Conservation (phyloP, 2,113 vertebrate species). For the Catharus minimus region DNA sequence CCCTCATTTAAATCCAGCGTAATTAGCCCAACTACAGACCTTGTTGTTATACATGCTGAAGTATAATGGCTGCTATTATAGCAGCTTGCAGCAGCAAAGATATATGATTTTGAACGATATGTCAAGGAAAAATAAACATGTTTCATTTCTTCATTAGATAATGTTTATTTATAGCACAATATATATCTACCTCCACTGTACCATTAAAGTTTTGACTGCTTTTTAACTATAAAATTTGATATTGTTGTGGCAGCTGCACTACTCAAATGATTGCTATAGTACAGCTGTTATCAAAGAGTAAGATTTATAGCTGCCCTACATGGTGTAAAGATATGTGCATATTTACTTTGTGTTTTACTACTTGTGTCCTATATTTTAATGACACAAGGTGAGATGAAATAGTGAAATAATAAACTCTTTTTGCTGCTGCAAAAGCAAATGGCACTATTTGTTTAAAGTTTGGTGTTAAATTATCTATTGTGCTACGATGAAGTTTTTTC, state of each 20-base stretch:
- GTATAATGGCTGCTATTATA: constrained; percentile 73
- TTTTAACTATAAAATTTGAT: constrained; percentile 84
- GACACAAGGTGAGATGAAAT: constrained; percentile 77
- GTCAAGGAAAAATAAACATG: constrained; percentile 74
- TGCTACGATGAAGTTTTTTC: not conserved
- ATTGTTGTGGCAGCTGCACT: constrained; percentile 80
- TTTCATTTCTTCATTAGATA: constrained; percentile 81
- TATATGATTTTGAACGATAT: constrained; percentile 67
- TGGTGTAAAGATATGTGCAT: constrained; percentile 77
- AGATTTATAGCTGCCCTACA: constrained; percentile 75
- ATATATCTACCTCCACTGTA: constrained; percentile 76
- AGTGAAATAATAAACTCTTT: constrained; percentile 65
- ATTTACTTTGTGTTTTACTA: constrained; percentile 80
- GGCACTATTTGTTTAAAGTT: constrained; percentile 25
- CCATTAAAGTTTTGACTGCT: constrained; percentile 81
- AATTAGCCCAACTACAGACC: constrained; percentile 70
- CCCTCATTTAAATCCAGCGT: constrained; percentile 51
- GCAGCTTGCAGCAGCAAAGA: constrained; percentile 64
- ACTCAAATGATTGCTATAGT: constrained; percentile 74
- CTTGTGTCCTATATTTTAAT: constrained; percentile 77
- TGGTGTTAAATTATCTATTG: constrained; percentile 26
- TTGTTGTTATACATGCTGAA: constrained; percentile 59
- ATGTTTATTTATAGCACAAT: constrained; percentile 80
- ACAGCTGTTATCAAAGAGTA: constrained; percentile 78
- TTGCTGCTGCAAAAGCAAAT: constrained; percentile 40